These are phyloP conservation scores for Prionailurus bengalensis DNA, from an alignment of 2,113 vertebrate species.

Conservation along the genomic window DNA sequence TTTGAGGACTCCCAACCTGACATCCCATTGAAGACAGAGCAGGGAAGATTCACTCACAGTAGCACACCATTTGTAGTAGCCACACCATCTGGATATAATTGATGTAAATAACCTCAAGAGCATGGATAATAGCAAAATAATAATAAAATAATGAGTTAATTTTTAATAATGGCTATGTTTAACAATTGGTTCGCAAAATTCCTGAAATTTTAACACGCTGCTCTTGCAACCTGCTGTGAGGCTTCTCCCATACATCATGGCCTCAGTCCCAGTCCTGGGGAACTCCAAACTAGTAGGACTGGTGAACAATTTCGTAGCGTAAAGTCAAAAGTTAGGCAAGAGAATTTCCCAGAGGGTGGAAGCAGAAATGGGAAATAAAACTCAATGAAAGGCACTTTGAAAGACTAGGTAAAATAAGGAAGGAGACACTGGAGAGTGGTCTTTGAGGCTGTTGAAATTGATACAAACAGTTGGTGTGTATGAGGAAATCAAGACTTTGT, in stretches of 20 bases:
- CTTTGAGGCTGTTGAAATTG: background rate
- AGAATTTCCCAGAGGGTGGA: background rate
- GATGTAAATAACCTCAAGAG: background rate
- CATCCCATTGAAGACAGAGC: background rate
- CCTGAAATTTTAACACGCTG: background rate
- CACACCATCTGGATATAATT: background rate
- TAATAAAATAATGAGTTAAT: background rate
- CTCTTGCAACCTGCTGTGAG: background rate
- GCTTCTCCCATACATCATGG: background rate
- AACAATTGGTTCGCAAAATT: background rate
- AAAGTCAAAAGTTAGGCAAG: background rate
- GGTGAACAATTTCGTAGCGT: background rate
- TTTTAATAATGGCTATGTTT: slow-evolving; percentile 20
- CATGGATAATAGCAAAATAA: background rate
- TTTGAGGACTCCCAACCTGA: background rate
- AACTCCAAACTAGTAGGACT: background rate
- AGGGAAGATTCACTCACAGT: background rate
- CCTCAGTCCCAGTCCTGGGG: background rate
- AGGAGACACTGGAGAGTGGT: background rate
- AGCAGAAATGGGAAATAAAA: background rate
- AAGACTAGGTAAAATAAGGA: background rate
- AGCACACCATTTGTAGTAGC: background rate
- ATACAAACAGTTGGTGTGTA: background rate
- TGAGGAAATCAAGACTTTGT: background rate
- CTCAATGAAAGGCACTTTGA: background rate